Conservation (phyloP, 2,797 vertebrate genomes). For the Xerus rutilus region DNA sequence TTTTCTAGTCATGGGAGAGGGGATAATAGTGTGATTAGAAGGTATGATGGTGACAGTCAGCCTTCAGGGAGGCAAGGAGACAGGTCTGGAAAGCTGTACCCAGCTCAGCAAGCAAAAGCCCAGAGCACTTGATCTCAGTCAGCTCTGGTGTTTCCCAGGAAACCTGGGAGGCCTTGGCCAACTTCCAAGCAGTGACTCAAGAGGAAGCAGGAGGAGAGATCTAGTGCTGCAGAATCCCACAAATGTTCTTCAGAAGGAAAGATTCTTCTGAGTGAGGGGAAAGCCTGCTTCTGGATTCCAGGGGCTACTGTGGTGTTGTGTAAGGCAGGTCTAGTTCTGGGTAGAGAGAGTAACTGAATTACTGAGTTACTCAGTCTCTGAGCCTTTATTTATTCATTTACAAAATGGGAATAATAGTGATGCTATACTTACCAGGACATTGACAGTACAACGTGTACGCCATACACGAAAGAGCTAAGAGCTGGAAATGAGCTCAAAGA, state of each 20-base stretch:
- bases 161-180: not conserved
- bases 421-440: not conserved
- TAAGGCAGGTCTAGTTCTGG: not conserved
- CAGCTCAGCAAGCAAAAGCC: not conserved
- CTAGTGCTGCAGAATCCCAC: not conserved
- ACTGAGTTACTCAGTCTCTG: not conserved
- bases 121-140: not conserved
- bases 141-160: not conserved
- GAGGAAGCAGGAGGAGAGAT: not conserved
- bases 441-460: not conserved
- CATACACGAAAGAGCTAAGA: not conserved
- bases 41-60: too few relatives aligned
- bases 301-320: not conserved
- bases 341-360: not conserved
- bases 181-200: not conserved
- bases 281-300: not conserved
- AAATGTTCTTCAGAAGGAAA: not conserved
- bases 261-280: not conserved
- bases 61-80: not conserved
- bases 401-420: not conserved
- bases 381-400: not conserved
- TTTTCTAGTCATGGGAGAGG: not conserved
- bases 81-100: not conserved
- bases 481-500: not conserved
- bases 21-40: not conserved